Base-by-base conservation (phyloP, 2,888 invertebrate genomes). In the Villa cingulata region DNA sequence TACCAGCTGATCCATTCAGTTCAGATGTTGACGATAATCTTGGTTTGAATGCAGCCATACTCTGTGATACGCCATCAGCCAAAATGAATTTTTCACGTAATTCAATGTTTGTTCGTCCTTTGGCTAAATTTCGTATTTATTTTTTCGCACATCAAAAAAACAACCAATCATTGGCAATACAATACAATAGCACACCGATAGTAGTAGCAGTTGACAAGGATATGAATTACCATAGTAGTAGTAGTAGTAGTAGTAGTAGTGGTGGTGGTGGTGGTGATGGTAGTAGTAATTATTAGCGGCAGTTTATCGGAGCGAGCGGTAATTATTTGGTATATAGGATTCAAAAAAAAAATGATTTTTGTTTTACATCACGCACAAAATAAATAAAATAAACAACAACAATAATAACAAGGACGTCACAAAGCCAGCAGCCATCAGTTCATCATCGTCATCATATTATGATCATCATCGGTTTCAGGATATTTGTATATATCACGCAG, bases 71-170 rank as follows among this genome's bases (percentile, higher is more conserved):
- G 69, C 97, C 96, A 71, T 94, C 89, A 63, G 97, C 95, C 77
- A 97, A 78, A 72, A 95, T 91, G 79, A 97, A 97, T 77, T 95
- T 91, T 75, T 97, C 97, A 69, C 97, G 83, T 69, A 98, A 83
- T 78, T 97, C 96, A 77, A 96, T 89, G 81, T 98, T 98, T 74
- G 96, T 96, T 76, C 97, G 88, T 77, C 97, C 97, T 80, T 96
- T 95, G 77, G 96, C 96, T 96, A 74, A 59, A 51, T 16, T 12
- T 34, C 3, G 12, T 34, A 15, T 34, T 3, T 34, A 23, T 23
- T 23, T 23, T 23, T 23, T 7, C 23, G 7, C 23, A 23, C 4
- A 23, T 23, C 7, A 23, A 23, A 23, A 6, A 23, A 23, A 32
- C 1, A 32, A 6, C 6, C 12, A 12, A 12, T 32, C 3, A 1